Evolutionary conservation across 2,888 invertebrate species (phyloP), one percentile per base, ranked within the genome.

Genomic region (Brenthis hecate): DNA sequence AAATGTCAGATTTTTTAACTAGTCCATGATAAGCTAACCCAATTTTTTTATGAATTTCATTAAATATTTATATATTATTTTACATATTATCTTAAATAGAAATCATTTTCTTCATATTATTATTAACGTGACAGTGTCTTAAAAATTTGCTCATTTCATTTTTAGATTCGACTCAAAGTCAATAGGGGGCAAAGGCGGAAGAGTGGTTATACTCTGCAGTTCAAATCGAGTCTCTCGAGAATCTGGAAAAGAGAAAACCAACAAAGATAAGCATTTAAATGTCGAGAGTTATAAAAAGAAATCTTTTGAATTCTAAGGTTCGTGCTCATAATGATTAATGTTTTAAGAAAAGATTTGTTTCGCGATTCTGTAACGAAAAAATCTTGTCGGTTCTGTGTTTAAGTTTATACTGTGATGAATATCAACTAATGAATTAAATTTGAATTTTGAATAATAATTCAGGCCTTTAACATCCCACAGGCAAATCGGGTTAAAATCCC

Each of bases 171-270:
- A 75, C 58, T 85, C 84, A 61, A 88, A 88, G 73, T 87, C 87
- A 5, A 86, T 80, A 5, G 87, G 87, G 3, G 87, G 87, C 50
- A 85, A 68, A 0, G 85, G 83, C 1, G 87, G 87, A 1, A 84
- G 83, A 6, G 69, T 75, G 50, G 80, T 83, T 69, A 75, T 81
- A 56, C 82, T 85, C 81, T 81, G 83, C 28, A 81, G 65, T 48
- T 79, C 82, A 69, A 85, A 81, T 72, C 80, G 82, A 11, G 80
- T 84, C 71, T 86, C 86, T 78, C 85, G 86, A 14, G 86, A 85
- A 72, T 85, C 87, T 87, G 78, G 11, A 70, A 72, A 54, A 66
- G 64, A 71, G 53, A 71, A 73, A 73, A 69, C 62, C 72, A 73
- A 72, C 72, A 73, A 72, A 70, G 73, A 72, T 73, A 72, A 72